Percentiles rank a stretch among this genome's conserved stretches.
Conservation (phyloP, 2,888 invertebrate species). For the Chrysodeixis includens region DNA sequence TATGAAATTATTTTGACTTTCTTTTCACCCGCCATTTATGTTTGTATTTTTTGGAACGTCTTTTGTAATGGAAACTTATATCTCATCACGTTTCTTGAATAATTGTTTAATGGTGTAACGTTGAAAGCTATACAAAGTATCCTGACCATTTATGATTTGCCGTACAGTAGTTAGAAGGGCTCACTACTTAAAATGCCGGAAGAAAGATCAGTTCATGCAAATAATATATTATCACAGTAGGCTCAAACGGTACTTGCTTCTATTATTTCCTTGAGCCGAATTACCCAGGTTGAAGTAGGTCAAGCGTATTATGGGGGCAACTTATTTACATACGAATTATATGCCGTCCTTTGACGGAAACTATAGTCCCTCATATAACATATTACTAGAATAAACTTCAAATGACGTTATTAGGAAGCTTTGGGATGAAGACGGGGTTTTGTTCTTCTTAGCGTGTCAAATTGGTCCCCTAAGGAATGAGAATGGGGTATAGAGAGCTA, state of each 20-base stretch:
- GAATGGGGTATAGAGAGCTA: not conserved
- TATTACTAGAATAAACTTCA: slow-evolving; percentile 19
- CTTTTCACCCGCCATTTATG: no score
- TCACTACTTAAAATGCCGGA: no score
- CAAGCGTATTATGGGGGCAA: slow-evolving; percentile 32
- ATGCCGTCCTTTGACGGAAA: slow-evolving; percentile 31
- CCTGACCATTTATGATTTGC: no score
- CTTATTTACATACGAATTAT: slow-evolving; percentile 54
- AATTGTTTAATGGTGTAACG: no score
- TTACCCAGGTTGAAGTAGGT: slow-evolving; percentile 37
- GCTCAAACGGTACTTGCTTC: not conserved
- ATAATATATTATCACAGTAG: no score
- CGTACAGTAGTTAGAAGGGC: no score
- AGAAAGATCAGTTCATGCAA: not conserved
- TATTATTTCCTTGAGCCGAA: slow-evolving; percentile 16
- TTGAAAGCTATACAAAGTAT: no score
- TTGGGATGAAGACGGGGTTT: no score
- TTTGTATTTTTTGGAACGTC: no score
- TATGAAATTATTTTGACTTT: no score
- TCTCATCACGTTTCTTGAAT: no score
- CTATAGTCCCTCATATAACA: slow-evolving; percentile 26
- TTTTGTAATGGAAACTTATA: no score
- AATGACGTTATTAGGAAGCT: not conserved
- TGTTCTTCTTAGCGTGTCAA: not conserved
- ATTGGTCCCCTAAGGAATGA: not conserved